phyloP scores from a whole-genome alignment of 1,140 invertebrate species.

The Bombyx mori region DNA sequence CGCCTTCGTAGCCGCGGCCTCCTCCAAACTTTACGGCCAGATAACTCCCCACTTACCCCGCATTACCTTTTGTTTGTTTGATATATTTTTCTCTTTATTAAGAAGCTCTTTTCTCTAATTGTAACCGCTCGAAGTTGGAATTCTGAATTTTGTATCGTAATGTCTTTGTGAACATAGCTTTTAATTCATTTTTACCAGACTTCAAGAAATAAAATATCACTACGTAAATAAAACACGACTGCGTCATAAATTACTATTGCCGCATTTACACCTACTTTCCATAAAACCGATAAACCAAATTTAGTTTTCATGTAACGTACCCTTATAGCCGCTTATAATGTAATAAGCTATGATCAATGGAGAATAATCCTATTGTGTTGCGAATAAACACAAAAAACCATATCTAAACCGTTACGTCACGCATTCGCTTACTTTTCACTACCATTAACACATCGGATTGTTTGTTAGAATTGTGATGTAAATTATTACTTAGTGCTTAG shows the following conservation, averaged over 20 bases:
- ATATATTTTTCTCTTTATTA: slow-evolving; percentile 52
- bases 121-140: slow-evolving; percentile 1
- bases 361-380: slow-evolving; percentile 68
- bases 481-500: no score
- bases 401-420: slow-evolving; percentile 66
- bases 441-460: slow-evolving; percentile 35
- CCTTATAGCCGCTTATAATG: slow-evolving; percentile 60
- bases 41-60: slow-evolving; percentile 52
- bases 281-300: slow-evolving; percentile 72
- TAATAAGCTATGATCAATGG: slow-evolving; percentile 68
- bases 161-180: neutral
- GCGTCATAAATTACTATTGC: slow-evolving; percentile 58
- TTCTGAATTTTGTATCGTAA: no score
- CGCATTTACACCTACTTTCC: slow-evolving; percentile 70
- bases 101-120: slow-evolving; percentile 7
- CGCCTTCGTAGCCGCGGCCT: slow-evolving; percentile 9
- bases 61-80: slow-evolving; percentile 58
- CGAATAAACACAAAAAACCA: slow-evolving; percentile 58
- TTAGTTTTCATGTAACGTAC: slow-evolving; percentile 70
- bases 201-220: neutral
- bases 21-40: slow-evolving; percentile 50
- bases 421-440: slow-evolving; percentile 54
- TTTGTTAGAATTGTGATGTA: no score
- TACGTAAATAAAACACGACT: slow-evolving; percentile 33
- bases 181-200: neutral